These are phyloP conservation scores for Leptinotarsa undecemlineata DNA, from an alignment of 1,140 invertebrate species.

Conservation along the genomic window DNA sequence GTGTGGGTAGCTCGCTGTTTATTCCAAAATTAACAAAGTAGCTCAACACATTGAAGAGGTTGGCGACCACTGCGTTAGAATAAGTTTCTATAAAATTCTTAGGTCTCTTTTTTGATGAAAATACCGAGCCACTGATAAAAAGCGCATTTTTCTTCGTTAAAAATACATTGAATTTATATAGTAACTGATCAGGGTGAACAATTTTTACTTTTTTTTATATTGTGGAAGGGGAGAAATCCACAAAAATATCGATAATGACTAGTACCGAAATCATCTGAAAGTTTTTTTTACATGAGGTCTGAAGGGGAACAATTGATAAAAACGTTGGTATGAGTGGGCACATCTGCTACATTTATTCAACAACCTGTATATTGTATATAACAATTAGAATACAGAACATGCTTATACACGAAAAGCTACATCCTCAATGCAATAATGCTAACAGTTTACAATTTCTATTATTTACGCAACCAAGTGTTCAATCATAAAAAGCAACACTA, in stretches of 20 bases:
- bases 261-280: neutral
- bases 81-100: too few relatives aligned
- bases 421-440: conserved; percentile 27
- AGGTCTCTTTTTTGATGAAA: too few relatives aligned
- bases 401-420: conserved; percentile 31
- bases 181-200: neutral
- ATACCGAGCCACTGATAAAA: too few relatives aligned
- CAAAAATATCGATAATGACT: neutral
- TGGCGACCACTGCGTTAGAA: too few relatives aligned
- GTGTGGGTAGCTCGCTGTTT: too few relatives aligned
- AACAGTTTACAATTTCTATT: conserved; percentile 18
- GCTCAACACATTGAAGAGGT: too few relatives aligned
- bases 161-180: too few relatives aligned
- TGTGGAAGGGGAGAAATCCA: neutral
- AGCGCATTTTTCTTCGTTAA: too few relatives aligned
- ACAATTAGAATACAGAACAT: conserved; percentile 32
- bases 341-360: conserved; percentile 31
- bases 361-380: conserved; percentile 28
- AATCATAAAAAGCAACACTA: conserved; percentile 19
- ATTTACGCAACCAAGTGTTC: conserved; percentile 8
- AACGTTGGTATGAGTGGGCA: conserved; percentile 21
- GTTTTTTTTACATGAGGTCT: neutral
- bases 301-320: neutral
- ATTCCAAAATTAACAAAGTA: too few relatives aligned
- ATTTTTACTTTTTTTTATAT: neutral